Base-by-base conservation (phyloP, 1,140 invertebrate genomes). In the Cataglyphis hispanica region DNA sequence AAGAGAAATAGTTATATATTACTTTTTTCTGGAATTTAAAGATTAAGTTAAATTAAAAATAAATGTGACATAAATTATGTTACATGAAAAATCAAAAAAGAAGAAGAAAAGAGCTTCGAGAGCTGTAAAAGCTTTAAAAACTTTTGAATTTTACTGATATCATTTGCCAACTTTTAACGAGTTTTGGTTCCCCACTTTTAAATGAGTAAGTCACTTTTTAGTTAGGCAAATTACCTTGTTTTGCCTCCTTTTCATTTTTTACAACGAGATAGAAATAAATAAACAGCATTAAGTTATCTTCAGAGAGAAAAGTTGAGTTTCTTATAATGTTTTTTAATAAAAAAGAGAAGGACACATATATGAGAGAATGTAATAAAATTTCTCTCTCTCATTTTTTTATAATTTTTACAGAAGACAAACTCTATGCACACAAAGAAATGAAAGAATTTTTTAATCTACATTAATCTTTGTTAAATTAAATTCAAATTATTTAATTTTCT, bases 141-240 rank as follows among this genome's bases (percentile, higher is more conserved):
- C 31, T 70, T 60, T 43, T 43, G n/a, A 40, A 58, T 81, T 60
- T 19, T 72, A 31, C 2, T 72, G 34, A 83, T 37, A 13, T 58
- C 11, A 60, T 43, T 72, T 60, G 53, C 19, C 4, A 83, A 72
- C 53, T 83, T 83, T 60, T 83, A 83, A 81, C 43, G 66, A 83
- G 67, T 83, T 83, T 83, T 80, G 46, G 16, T 78, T 81, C 16
- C 22, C 1, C 16, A 58, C 1, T 7, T 43, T 27, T 31, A 31
- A 31, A 81, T 11, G 31, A 69, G 13, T 16, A 16, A 80, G n/a
- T 53, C 31, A 19, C 13, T 50, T 7, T 50, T 66, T 80, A 31
- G 16, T 60, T 63, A 43, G 40, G 7, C 31, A 56, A 4, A 77
- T 63, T 34, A 25, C n/a, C 11, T 19, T 22, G 43, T 11, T 70